Base-by-base conservation (phyloP, 2,888 invertebrate species). In the Heliconius erato region DNA sequence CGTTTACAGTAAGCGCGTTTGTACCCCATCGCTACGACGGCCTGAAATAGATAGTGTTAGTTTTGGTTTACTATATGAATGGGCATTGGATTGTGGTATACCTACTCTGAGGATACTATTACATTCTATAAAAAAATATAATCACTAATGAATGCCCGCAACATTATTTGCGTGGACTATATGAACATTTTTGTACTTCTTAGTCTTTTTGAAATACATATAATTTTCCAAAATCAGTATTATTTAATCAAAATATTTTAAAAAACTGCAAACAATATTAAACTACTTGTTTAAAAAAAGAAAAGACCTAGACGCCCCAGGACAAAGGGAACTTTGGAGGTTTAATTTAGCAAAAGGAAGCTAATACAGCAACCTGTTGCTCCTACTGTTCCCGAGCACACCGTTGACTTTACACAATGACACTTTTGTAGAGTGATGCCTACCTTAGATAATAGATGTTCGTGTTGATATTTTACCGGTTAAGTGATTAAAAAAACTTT, bases 331-430 rank as follows among this genome's bases (percentile, higher is more conserved):
- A 23, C n/a, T 59, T 54, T 19, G 9, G 16, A 71, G 54, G n/a
- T 67, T 67, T 14, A 49, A 63, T 80, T 67, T 32, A 65, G 67
- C 35, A 16, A 49, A 32, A 26, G 44, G 67, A 32, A 28, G 65
- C 40, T 67, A 74, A 80, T 49, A 49, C 19, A 28, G 12, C 35
- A 35, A 80, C 80, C 32, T 80, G 80, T 78, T 78, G 65, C 77
- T 67, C 67, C 44, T 28, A 44, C 67, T 78, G 67, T 23, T 67
- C 65, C 44, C n/a, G 44, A 67, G 78, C 40, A 28, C 67, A 44
- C 65, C 40, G 40, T 67, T 67, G 78, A 78, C 44, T 40, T 67
- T 40, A 40, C 28, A 78, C 78, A 78, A 78, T 67, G 67, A n/a
- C 67, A 67, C 77, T 65, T 49, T 16, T 40, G 44, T 35, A 40